Conservation (phyloP, 1,140 invertebrate genomes). For the Drosophila ironensis region DNA sequence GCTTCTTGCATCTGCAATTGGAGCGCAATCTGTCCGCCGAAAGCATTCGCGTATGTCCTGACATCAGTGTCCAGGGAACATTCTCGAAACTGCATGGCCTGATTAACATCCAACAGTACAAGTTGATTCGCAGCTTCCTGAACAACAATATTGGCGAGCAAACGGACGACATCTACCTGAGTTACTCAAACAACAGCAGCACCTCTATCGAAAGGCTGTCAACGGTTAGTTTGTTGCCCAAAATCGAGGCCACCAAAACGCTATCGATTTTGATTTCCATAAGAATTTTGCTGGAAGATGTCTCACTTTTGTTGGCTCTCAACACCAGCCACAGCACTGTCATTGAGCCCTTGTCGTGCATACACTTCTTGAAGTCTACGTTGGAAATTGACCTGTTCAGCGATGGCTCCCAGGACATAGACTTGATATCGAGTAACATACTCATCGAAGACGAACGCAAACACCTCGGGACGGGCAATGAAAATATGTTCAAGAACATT, state of each 20-base stretch:
- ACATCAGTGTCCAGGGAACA: constrained; percentile 92
- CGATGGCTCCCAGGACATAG: constrained; percentile 94
- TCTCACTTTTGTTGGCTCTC: constrained; percentile 88
- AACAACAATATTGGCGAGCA: constrained; percentile 96
- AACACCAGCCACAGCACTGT: constrained; percentile 65
- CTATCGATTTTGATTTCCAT: constrained; percentile 91
- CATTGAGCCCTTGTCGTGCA: constrained; percentile 87
- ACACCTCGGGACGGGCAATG: constrained; percentile 84
- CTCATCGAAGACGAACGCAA: constrained; percentile 89
- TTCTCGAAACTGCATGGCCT: constrained; percentile 92
- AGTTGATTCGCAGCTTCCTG: constrained; percentile 93
- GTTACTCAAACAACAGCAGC: constrained; percentile 48
- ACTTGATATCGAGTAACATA: constrained; percentile 96
- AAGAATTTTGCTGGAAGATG: constrained; percentile 93
- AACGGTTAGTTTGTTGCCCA: constrained; percentile 38
- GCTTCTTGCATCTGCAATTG: constrained; percentile 89
- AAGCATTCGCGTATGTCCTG: constrained; percentile 86
- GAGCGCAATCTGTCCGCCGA: constrained; percentile 90
- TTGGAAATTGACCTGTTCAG: constrained; percentile 92
- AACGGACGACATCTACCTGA: constrained; percentile 86
- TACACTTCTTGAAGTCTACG: constrained; percentile 96
- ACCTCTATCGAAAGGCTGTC: constrained; percentile 65
- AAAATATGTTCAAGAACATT: constrained; percentile 92
- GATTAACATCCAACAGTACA: constrained; percentile 93
- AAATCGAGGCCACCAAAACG: constrained; percentile 25